Evolutionary conservation across 2,797 vertebrate genomes (phyloP).

Genomic region (Lepus townsendii): DNA sequence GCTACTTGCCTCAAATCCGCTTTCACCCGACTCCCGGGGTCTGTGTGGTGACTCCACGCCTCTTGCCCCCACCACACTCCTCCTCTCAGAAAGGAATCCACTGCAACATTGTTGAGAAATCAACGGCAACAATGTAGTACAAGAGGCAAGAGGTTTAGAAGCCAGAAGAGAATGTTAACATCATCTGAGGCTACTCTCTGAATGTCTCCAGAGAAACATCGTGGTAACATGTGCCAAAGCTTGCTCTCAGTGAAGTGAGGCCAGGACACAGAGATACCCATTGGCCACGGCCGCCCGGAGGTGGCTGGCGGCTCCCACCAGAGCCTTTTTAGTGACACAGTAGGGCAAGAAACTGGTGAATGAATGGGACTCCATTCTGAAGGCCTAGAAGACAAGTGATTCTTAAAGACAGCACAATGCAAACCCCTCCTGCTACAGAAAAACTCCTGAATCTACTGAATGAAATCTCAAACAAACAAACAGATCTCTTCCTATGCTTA

Average conservation of each 20-base stretch:
- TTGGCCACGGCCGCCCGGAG: not conserved
- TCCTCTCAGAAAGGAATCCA: too few relatives aligned
- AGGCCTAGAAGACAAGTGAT: not conserved
- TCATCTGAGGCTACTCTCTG: not conserved
- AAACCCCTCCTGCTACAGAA: not conserved
- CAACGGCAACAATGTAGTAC: not conserved
- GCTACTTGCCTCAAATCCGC: too few relatives aligned
- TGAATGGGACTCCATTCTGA: not conserved
- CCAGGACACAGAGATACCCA: not conserved
- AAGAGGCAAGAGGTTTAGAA: not conserved
- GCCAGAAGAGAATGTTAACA: not conserved
- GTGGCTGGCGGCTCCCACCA: not conserved
- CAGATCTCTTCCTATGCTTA: not conserved
- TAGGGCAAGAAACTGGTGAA: not conserved
- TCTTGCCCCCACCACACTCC: too few relatives aligned
- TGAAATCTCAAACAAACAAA: not conserved
- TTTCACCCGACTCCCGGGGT: too few relatives aligned
- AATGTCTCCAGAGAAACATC: not conserved
- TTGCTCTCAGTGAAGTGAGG: not conserved
- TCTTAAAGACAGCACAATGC: too few relatives aligned
- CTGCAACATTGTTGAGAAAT: too few relatives aligned
- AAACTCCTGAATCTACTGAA: not conserved
- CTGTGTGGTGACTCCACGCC: too few relatives aligned
- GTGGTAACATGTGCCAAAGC: not conserved
- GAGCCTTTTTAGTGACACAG: not conserved